Base-by-base conservation (phyloP, 2,797 vertebrate species). In the Pangasius macronema region DNA sequence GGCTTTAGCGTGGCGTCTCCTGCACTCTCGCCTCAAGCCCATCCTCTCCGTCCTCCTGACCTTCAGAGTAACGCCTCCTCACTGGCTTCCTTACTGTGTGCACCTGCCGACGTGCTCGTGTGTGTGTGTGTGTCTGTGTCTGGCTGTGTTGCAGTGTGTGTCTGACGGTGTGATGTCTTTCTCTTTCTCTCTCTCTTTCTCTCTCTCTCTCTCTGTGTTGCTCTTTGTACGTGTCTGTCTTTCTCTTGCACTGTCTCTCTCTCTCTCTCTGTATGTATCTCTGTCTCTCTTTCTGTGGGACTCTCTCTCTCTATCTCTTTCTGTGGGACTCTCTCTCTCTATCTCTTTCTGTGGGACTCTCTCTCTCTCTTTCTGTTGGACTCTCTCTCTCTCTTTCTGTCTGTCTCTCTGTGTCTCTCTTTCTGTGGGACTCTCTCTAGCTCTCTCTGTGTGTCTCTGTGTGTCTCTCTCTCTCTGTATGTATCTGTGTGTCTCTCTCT, bases 1-100 rank as follows among this genome's bases (percentile, higher is more conserved):
- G 30, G 95, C 95, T 85, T 92, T 96, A 70, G 57, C 55, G 20
- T 33, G 86, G 39, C 91, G 94, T 16, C 92, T 96, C 61, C 24
- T 89, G 2, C 1, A 83, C 0, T 81, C 70, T 0, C 6, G 87
- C 59, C 85, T 95, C 67, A 86, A 13, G 30, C 94, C 94, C 4
- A 85, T 86, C 13, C 57, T 95, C 9, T 89, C 91, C 3, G 84
- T 95, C 6, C 65, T 96, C 67, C 85, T 88, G 51, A 72, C 91
- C 0, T 95, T 93, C 77, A 90, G 92, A 93, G 95, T 94, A 85
- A 70, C 49, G 16, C n/a, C 33, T 36, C 82, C 36, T 20, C 53
- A 42, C 20, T 39, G 11, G n/a, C 3, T 79, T 61, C 14, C 16
- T 13, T 22, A 14, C 8, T 61, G 53, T n/a, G 3, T 39, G 10